phyloP scores from a whole-genome alignment of 2,888 invertebrate genomes.

The Argyra leucocephala region DNA sequence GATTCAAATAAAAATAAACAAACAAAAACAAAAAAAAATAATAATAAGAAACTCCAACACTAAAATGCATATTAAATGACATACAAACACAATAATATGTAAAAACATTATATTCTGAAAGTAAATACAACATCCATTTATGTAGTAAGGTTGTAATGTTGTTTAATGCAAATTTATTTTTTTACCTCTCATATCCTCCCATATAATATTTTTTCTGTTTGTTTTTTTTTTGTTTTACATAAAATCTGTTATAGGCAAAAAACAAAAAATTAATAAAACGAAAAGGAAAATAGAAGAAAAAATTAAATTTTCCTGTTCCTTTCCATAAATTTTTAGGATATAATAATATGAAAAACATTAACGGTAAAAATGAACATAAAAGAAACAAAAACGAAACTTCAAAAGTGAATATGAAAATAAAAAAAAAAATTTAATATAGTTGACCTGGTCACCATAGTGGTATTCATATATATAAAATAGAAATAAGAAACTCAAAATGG shows the following conservation, averaged over 20 bases:
- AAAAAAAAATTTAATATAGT: too few relatives aligned
- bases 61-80: conserved; percentile 1
- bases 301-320: not conserved
- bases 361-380: too few relatives aligned
- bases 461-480: too few relatives aligned
- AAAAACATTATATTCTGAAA: not conserved
- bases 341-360: not conserved
- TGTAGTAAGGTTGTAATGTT: not conserved
- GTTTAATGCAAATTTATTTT: not conserved
- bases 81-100: not conserved
- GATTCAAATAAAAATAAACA: not conserved
- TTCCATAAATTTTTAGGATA: not conserved
- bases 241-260: too few relatives aligned
- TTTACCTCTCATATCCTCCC: not conserved
- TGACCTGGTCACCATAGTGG: too few relatives aligned
- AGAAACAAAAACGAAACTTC: too few relatives aligned
- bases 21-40: too few relatives aligned
- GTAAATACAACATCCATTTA: too few relatives aligned
- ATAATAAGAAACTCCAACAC: not conserved
- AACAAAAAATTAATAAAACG: too few relatives aligned
- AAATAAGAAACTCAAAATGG: too few relatives aligned
- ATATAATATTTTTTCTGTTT: not conserved
- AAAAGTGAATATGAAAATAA: too few relatives aligned
- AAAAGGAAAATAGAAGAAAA: not conserved
- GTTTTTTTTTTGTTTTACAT: not conserved